These are phyloP conservation scores for Botia kubotai DNA, from an alignment of 2,797 vertebrate species.

Conservation along the genomic window DNA sequence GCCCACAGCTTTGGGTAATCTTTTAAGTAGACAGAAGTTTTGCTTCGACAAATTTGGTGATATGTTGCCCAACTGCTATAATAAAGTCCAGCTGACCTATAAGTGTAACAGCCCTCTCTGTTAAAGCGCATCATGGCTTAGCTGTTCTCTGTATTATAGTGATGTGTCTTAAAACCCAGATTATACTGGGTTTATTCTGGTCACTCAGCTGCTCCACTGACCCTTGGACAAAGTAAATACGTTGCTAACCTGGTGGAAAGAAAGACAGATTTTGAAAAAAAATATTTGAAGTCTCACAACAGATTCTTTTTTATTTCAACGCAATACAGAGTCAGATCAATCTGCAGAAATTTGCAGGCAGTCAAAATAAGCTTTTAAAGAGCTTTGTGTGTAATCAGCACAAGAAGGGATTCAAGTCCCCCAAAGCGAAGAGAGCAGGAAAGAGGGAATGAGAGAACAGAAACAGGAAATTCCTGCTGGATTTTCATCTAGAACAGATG, in stretches of 20 bases:
- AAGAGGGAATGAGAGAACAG: conserved; percentile 26
- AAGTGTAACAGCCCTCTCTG: neutral
- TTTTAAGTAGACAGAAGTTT: neutral
- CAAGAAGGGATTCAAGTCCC: conserved; percentile 42
- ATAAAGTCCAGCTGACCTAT: neutral
- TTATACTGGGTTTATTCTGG: conserved; percentile 21
- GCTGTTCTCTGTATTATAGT: conserved; percentile 8
- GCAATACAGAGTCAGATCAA: conserved; percentile 55
- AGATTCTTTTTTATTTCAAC: conserved; percentile 54
- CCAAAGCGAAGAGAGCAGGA: conserved; percentile 14
- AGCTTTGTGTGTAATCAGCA: conserved; percentile 60
- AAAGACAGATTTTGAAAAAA: conserved; percentile 34
- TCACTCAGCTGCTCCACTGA: conserved; percentile 30
- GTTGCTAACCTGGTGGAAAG: conserved; percentile 25
- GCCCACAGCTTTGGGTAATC: neutral
- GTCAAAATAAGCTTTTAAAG: conserved; percentile 58
- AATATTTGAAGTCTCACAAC: conserved; percentile 46
- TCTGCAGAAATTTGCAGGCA: conserved; percentile 53
- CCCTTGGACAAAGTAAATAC: conserved; percentile 32
- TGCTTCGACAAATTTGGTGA: neutral
- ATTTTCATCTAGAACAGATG: conserved; percentile 48
- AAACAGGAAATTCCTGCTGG: conserved; percentile 42
- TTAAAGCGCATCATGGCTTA: neutral
- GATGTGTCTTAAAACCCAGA: conserved; percentile 13
- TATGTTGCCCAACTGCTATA: neutral